Base-by-base conservation (phyloP, 2,888 invertebrate species). In the Limnephilus marmoratus region DNA sequence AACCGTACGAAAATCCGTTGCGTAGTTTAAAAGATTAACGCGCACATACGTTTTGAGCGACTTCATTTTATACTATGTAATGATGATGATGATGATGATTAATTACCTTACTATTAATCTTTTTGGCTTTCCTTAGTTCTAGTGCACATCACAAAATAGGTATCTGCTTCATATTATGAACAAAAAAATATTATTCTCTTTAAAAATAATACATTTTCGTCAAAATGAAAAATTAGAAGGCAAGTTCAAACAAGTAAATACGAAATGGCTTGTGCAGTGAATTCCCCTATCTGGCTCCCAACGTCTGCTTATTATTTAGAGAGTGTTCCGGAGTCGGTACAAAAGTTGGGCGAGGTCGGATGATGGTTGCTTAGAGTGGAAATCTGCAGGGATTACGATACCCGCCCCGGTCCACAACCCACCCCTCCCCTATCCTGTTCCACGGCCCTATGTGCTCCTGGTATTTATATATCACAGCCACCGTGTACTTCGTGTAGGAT, bases 321-420 rank as follows among this genome's bases (percentile, higher is more conserved):
- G 96, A 96, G 96, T 96, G 96, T 96, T 96, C 96, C 95, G 96
- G 96, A 96, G 96, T 96, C 95, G 95, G 96, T 96, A 95, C 95
- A 96, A 95, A 96, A 92, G 93, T 93, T 91, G 41, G 90, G 91
- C 88, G 92, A 92, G 93, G 93, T 91, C 83, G 92, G 92, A 90
- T 96, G 96, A 96, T 96, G 96, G 96, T 95, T 95, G 96, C 96
- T 95, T 95, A 96, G 95, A 96, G 96, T 96, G 96, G 96, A 96
- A 96, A 96, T 96, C 96, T 96, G 96, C 96, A 95, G 96, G 96
- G 96, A 96, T 96, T 96, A 96, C 96, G 95, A 88, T 87, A 31
- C 53, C 87, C 34, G n/a, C 53, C 24, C 31, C 9, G 0, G 49
- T 49, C 80, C 37, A 31, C 45, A 85, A 11, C 41, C 82, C 34